Evolutionary conservation across 2,113 vertebrate genomes (phyloP).

Genomic region (Solea solea): DNA sequence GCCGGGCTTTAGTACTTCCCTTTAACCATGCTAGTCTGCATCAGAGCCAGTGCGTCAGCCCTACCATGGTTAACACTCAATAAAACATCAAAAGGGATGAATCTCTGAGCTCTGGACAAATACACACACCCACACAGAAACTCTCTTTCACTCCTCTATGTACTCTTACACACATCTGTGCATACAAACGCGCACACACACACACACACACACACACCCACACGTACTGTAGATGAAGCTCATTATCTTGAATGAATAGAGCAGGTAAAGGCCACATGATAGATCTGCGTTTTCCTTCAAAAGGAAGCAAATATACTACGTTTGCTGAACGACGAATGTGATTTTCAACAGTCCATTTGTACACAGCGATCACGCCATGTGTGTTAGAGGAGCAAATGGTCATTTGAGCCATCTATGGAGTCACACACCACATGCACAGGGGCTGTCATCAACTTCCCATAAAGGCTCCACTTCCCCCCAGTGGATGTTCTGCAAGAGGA

Average conservation of each 20-base stretch:
- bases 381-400: slow-evolving; percentile 34
- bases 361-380: slow-evolving; percentile 12
- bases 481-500: slow-evolving; percentile 53
- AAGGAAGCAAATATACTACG: slow-evolving; percentile 17
- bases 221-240: slow-evolving; percentile 14
- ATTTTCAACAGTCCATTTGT: slow-evolving; percentile 39
- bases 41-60: slow-evolving; percentile 68
- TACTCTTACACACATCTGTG: slow-evolving; percentile 6
- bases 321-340: slow-evolving; percentile 43
- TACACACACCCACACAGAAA: slow-evolving; percentile 64
- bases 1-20: slow-evolving; percentile 46
- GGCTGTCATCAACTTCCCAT: slow-evolving; percentile 69
- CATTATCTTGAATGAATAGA: slow-evolving; percentile 45
- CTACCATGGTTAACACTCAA: slow-evolving; percentile 73
- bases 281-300: slow-evolving; percentile 42
- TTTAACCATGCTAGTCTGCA: slow-evolving; percentile 56
- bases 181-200: slow-evolving; percentile 1
- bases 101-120: slow-evolving; percentile 67
- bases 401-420: slow-evolving; percentile 43
- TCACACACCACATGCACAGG: slow-evolving; percentile 41
- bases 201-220: not conserved
- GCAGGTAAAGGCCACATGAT: slow-evolving; percentile 37
- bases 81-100: slow-evolving; percentile 79
- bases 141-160: slow-evolving; percentile 10
- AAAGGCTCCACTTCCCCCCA: slow-evolving; percentile 64